Evolutionary conservation across 1,140 invertebrate genomes (phyloP), one percentile per base, ranked within the genome.

Genomic region (Zaprionus vittiger): DNA sequence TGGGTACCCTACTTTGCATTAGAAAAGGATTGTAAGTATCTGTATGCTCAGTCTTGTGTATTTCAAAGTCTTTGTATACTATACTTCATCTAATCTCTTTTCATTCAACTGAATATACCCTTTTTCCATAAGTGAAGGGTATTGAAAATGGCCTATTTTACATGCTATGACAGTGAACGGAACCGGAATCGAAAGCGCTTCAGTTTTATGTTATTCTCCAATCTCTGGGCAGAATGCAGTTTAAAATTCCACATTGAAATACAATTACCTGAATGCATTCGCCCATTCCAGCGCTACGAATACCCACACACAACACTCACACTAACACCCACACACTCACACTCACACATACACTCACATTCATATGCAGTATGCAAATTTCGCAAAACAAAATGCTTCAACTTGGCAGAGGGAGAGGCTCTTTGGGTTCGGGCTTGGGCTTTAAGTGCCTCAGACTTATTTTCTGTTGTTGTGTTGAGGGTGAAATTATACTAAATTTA

Each of bases 401-500:
- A 67, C 70, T 74, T 83, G 37, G 68, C 66, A 11, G n/a, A 7
- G n/a, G n/a, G n/a, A 9, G 41, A 6, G 5, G 38, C 38, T 41
- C 41, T 44, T 3, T 17, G 77, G 49, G 49, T 63, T 52, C 44
- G 57, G 66, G 49, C 31, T 63, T 52, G 55, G 57, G 66, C 73
- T 83, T 80, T 66, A 87, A 86, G 83, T 77, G 70, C 55, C 73
- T 66, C 70, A 70, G 78, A 49, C 60, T 74, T 65, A 56, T 80
- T 80, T 70, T 70, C 76, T 76, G 64, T 71, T 69, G 64, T 64
- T 67, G 57, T 75, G 56, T 47, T 17, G 41, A 47, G 41, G 41
- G n/a, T 47, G 47, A 81, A 81, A 78, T 74, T 68, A 56, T 75
- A 68, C 78, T 89, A 87, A 89, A 87, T 83, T 87, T 89, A 89